Percentiles rank a stretch among this genome's conserved stretches.
Evolutionary conservation across 1,140 invertebrate genomes (phyloP).

Genomic region (Antheraea mylitta): DNA sequence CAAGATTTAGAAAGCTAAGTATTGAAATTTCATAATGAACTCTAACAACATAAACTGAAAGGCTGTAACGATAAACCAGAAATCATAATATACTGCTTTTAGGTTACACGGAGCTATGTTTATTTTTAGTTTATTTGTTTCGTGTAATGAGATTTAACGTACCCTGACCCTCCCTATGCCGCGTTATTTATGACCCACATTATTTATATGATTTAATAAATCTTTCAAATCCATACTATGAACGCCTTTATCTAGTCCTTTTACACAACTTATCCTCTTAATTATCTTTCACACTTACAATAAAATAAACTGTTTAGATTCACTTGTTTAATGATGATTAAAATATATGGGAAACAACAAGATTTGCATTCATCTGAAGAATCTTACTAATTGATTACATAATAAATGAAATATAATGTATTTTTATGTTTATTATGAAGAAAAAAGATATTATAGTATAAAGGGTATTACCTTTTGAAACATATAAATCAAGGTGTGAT

Average conservation of each 20-base stretch:
- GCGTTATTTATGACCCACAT: conserved; percentile 60
- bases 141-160: conserved; percentile 52
- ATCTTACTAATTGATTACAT: background rate
- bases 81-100: conserved; percentile 65
- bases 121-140: conserved; percentile 59
- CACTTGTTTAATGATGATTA: background rate
- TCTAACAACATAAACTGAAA: conserved; percentile 39
- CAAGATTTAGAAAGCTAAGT: no score
- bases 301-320: conserved; percentile 25
- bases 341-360: background rate
- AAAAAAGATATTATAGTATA: no score
- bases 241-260: conserved; percentile 28
- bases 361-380: background rate
- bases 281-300: conserved; percentile 55
- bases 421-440: no score
- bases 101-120: conserved; percentile 72
- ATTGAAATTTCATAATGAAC: background rate
- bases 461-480: background rate
- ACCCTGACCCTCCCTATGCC: conserved; percentile 68
- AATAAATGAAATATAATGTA: background rate
- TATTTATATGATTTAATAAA: conserved; percentile 59
- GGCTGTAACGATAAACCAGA: conserved; percentile 47
- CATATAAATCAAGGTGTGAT: background rate
- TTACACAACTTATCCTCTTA: conserved; percentile 53
- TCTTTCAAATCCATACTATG: conserved; percentile 24